Evolutionary conservation across 1,140 invertebrate species (phyloP).

Genomic region (Diachasmimorpha longicaudata): DNA sequence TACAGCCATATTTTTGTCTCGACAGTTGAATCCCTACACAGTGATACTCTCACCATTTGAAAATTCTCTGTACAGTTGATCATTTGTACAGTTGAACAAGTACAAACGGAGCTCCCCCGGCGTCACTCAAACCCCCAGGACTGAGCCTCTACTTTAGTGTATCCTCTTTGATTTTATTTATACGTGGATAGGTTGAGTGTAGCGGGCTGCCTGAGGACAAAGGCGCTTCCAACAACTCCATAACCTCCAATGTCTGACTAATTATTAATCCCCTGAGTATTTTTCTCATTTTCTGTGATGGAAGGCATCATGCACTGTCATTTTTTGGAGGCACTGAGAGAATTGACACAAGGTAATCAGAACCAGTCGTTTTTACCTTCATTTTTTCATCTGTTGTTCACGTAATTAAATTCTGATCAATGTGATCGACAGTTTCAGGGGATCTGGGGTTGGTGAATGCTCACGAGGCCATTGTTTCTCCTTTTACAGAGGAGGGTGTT

Average conservation of each 20-base stretch:
- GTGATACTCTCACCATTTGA: too few species aligned
- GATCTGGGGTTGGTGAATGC: neutral
- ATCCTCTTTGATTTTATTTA: too few species aligned
- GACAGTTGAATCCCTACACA: too few species aligned
- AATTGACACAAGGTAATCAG: neutral
- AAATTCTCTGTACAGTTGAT: too few species aligned
- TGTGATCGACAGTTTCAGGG: neutral
- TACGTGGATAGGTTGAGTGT: too few species aligned
- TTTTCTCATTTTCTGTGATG: neutral
- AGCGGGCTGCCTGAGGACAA: neutral
- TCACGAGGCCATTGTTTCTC: neutral
- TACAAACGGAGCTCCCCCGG: too few species aligned
- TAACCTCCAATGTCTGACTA: neutral
- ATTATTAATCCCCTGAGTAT: neutral
- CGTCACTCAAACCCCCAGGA: too few species aligned
- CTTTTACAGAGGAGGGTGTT: constrained; percentile 39
- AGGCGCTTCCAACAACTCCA: neutral
- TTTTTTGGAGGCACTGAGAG: neutral
- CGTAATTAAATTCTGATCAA: neutral
- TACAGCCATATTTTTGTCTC: too few species aligned
- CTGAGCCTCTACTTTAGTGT: too few species aligned
- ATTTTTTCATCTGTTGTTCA: neutral
- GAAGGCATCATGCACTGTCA: neutral
- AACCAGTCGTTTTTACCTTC: neutral
- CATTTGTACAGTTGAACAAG: too few species aligned